Percentiles rank a stretch among this genome's conserved stretches.
These are phyloP conservation scores for Psilopogon haemacephalus DNA, from an alignment of 2,113 vertebrate genomes.

Conservation along the genomic window DNA sequence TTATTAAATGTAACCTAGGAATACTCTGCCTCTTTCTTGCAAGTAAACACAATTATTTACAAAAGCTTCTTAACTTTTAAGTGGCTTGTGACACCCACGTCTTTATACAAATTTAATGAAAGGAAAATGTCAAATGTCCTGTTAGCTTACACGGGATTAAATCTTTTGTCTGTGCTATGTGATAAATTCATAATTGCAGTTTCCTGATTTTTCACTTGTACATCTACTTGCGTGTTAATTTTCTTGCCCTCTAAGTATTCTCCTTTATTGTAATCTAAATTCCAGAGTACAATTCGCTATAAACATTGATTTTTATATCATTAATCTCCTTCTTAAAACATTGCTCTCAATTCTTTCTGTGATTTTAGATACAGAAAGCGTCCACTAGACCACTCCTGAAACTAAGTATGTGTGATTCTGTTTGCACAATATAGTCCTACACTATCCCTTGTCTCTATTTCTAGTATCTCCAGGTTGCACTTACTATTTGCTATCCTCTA, in stretches of 20 bases:
- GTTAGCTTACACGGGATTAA: not conserved
- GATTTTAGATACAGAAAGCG: not conserved
- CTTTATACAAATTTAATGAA: not conserved
- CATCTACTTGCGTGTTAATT: not conserved
- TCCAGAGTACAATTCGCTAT: not conserved
- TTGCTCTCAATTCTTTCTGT: not conserved
- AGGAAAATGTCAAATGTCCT: not conserved
- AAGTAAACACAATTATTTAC: not conserved
- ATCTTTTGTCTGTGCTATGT: not conserved
- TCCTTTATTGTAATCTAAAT: not conserved
- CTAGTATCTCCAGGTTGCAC: not conserved
- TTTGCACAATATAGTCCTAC: not conserved
- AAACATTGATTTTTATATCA: not conserved
- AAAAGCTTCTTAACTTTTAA: not conserved
- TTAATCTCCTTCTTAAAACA: not conserved
- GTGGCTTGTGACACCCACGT: not conserved
- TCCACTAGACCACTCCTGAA: not conserved
- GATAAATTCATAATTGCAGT: not conserved
- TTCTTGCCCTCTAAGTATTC: not conserved
- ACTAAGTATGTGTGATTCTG: not conserved
- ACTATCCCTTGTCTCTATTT: not conserved
- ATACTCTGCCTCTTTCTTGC: not conserved
- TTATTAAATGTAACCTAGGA: not conserved
- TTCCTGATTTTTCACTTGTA: not conserved
- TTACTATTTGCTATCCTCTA: not conserved